Percentiles rank a stretch among this genome's conserved stretches.
Evolutionary conservation across 2,113 vertebrate genomes (phyloP).

Genomic region (Aphelocoma coerulescens): DNA sequence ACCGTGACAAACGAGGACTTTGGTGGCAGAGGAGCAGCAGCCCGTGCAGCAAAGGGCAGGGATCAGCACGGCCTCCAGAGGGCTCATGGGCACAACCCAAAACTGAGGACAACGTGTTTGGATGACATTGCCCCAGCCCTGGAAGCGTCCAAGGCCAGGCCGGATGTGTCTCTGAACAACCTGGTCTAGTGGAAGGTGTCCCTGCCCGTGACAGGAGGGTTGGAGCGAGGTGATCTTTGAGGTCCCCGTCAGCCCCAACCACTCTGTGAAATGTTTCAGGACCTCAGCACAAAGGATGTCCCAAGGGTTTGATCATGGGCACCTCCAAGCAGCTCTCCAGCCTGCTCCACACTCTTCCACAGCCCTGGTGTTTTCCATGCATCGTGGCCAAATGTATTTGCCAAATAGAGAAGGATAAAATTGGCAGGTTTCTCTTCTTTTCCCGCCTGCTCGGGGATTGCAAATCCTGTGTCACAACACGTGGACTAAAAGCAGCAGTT

Average conservation of each 20-base stretch:
- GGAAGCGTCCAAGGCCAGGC: not conserved
- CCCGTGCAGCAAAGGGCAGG: not conserved
- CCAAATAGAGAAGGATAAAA: not conserved
- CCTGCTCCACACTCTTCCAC: not conserved
- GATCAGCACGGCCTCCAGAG: accelerated
- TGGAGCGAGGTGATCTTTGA: accelerated
- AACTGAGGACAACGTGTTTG: not conserved
- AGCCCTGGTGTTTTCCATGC: not conserved
- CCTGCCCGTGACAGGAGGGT: accelerated
- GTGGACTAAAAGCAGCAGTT: not conserved
- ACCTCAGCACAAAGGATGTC: not conserved
- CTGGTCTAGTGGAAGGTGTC: not conserved
- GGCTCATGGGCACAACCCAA: accelerated
- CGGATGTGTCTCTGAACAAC: not conserved
- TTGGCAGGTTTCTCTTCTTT: not conserved
- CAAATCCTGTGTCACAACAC: not conserved
- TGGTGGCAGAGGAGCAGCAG: not conserved
- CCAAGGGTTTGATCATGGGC: not conserved
- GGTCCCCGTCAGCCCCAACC: not conserved
- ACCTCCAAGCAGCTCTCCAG: not conserved
- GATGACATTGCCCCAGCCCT: not conserved
- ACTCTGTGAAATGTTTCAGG: not conserved
- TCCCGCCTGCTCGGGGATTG: not conserved
- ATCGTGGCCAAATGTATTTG: not conserved
- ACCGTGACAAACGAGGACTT: accelerated